These are phyloP conservation scores for Ornithorhynchus anatinus DNA, from an alignment of 2,113 vertebrate genomes.

Conservation along the genomic window DNA sequence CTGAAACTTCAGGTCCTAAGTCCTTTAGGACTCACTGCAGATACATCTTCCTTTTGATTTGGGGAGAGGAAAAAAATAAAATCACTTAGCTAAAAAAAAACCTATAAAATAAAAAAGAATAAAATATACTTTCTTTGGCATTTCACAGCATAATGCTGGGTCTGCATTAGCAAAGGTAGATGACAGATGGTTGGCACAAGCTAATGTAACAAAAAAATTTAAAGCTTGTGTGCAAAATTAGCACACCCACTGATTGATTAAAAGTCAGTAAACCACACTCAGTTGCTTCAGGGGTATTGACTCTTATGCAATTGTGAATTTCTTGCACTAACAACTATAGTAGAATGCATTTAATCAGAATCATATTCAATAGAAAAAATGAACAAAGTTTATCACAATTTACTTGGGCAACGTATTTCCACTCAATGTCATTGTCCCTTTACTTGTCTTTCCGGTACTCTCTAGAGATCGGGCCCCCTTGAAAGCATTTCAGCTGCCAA, in stretches of 20 bases:
- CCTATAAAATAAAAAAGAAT: not conserved
- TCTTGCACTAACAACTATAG: no score
- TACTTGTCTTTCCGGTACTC: no score
- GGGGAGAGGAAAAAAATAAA: no score
- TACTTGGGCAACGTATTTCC: no score
- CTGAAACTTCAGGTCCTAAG: not conserved
- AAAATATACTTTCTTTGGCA: not conserved
- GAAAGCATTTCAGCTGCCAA: no score
- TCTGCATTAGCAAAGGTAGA: not conserved
- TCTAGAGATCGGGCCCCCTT: no score
- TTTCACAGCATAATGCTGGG: not conserved
- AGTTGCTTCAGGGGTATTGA: no score
- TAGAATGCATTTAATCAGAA: no score
- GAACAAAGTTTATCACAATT: no score
- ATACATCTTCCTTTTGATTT: not conserved
- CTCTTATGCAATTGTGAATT: no score
- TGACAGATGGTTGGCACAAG: not conserved
- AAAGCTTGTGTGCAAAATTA: not conserved
- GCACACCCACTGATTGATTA: not conserved
- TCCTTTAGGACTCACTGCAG: not conserved
- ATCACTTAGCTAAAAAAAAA: not conserved
- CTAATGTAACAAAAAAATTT: not conserved
- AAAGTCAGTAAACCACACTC: not conserved
- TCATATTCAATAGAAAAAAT: no score
- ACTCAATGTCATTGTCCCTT: no score